These are phyloP conservation scores for Clunio marinus DNA, from an alignment of 2,888 invertebrate genomes.

Conservation along the genomic window DNA sequence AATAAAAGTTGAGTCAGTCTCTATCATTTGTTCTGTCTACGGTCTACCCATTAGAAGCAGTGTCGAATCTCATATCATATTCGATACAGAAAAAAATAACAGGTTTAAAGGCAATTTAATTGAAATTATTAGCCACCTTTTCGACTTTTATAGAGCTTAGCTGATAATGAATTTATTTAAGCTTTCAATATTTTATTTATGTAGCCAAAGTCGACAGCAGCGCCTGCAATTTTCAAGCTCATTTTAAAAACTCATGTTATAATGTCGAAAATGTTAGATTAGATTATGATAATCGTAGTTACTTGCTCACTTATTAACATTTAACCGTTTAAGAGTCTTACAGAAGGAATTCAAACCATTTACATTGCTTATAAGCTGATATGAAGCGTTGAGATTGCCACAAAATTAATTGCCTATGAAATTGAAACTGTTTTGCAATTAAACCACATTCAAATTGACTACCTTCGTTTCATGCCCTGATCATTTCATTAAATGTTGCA, in stretches of 20 bases:
- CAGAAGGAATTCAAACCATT: not conserved
- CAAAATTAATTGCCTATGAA: not conserved
- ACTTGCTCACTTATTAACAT: no score
- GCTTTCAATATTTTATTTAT: not conserved
- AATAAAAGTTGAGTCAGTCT: no score
- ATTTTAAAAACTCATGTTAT: not conserved
- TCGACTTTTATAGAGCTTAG: not conserved
- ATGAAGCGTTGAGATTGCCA: not conserved
- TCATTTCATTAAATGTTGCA: no score
- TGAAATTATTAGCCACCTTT: not conserved
- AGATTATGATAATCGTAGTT: not conserved
- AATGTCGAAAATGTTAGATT: constrained; percentile 15
- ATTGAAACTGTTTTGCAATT: not conserved
- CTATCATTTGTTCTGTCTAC: no score
- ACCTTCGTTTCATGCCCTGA: no score
- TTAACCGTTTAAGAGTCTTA: not conserved
- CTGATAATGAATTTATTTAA: not conserved
- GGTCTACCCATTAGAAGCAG: no score
- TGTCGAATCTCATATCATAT: no score
- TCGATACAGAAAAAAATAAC: no score
- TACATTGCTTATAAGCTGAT: not conserved
- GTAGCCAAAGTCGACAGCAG: no score
- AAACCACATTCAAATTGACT: not conserved
- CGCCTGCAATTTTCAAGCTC: not conserved
- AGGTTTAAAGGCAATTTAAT: not conserved